Base-by-base conservation (phyloP, 1,140 invertebrate species). In the Drosophila ambigua region DNA sequence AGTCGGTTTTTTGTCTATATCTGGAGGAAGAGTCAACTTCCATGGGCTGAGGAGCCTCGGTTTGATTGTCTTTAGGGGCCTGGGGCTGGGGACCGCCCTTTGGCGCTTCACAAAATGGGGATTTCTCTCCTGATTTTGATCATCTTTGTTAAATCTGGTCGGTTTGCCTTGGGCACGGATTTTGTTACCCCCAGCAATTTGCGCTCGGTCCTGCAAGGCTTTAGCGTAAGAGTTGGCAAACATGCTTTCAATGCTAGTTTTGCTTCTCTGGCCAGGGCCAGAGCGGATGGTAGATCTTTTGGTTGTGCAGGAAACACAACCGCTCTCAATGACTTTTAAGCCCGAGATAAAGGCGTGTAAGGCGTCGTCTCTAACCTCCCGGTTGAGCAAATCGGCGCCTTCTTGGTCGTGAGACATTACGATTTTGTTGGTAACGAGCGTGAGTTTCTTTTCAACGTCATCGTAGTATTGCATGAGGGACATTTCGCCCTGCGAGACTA, bases 371-470 rank as follows among this genome's bases (percentile, higher is more conserved):
- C 63, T 43, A 13, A 50, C 52, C 11, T 66, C 54, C 9, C 20
- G 31, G 24, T 58, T 58, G 28, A 66, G 28, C 31, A 51, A 28
- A 16, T 48, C 46, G 24, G 60, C 50, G 39, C n/a, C 63, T n/a
- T 64, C 52, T 48, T 48, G 26, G n/a, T 65, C 53, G 8, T 50
- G 53, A 4, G 45, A 31, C 43, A 44, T 44, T n/a, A 44, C 43
- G 5, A 44, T 16, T 44, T 44, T 44, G 43, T 44, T 44, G 5
- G 43, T 55, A 6, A 55, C 53, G 3, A 50, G 39, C 35, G 61
- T 52, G n/a, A 63, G 60, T 28, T 67, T 62, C 13, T 49, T 46
- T 9, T 41, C 43, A 11, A 63, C 58, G n/a, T 72, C 62, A 31
- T 66, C 49, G 43, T 59, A 50, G 31, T 55, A 66, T n/a, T 66